These are phyloP conservation scores for Yponomeuta sedellus DNA, from an alignment of 2,888 invertebrate species.

Conservation along the genomic window DNA sequence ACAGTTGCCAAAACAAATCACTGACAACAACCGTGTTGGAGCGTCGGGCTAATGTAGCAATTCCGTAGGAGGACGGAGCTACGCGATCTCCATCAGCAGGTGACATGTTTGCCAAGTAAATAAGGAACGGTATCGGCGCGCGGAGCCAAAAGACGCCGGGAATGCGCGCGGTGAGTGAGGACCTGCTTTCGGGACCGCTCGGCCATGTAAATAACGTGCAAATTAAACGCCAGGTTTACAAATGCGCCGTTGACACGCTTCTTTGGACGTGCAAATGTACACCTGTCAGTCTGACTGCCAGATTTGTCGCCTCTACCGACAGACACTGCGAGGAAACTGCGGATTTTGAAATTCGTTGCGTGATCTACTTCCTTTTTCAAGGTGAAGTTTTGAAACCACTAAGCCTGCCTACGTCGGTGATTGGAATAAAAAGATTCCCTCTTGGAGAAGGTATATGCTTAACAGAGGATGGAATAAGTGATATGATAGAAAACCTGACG, in stretches of 20 bases:
- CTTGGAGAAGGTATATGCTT: too few species aligned
- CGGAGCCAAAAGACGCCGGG: background rate
- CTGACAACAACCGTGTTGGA: background rate
- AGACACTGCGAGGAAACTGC: background rate
- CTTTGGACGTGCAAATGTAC: conserved; percentile 38
- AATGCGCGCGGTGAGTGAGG: background rate
- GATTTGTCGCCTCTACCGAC: conserved; percentile 15
- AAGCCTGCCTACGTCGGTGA: too few species aligned
- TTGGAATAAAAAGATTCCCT: too few species aligned
- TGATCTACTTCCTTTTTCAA: background rate
- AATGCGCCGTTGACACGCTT: conserved; percentile 32
- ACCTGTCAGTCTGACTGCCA: conserved; percentile 36
- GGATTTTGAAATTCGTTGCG: background rate
- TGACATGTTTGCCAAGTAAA: conserved; percentile 1
- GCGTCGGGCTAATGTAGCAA: background rate
- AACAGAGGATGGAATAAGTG: too few species aligned
- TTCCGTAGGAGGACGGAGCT: background rate
- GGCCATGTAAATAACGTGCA: background rate
- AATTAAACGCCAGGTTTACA: background rate
- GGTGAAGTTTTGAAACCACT: too few species aligned
- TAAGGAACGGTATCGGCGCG: background rate
- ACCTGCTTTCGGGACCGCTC: background rate
- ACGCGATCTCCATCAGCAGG: conserved; percentile 1
- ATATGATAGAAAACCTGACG: too few species aligned
- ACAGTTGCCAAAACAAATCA: background rate